phyloP scores from a whole-genome alignment of 2,797 vertebrate genomes.

The Rhinatrema bivittatum region DNA sequence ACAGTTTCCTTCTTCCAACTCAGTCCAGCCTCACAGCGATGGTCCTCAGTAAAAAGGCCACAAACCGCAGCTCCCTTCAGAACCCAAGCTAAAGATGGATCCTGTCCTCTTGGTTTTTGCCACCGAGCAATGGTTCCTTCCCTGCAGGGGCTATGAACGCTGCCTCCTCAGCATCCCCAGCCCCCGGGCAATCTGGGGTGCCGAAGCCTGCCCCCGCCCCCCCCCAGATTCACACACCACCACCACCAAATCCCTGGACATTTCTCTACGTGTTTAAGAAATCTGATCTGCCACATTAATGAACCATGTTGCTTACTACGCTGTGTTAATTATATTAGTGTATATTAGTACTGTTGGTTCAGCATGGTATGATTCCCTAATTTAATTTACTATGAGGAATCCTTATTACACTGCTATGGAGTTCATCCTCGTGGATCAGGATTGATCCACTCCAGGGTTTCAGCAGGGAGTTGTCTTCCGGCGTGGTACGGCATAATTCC shows the following conservation, averaged over 20 bases:
- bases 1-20: too few species aligned
- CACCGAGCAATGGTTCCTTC: too few species aligned
- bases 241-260: conserved; percentile 15
- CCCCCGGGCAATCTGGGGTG: too few species aligned
- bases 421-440: conserved; percentile 79
- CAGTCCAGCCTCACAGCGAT: too few species aligned
- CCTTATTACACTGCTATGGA: conserved; percentile 73
- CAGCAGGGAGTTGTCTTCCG: conserved; percentile 78
- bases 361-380: conserved; percentile 36
- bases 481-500: conserved; percentile 78
- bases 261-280: conserved; percentile 1
- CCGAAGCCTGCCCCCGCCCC: too few species aligned
- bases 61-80: too few species aligned
- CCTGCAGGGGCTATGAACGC: too few species aligned
- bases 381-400: conserved; percentile 75
- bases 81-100: too few species aligned
- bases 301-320: conserved; percentile 6
- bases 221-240: too few species aligned
- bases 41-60: too few species aligned
- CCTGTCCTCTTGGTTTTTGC: too few species aligned
- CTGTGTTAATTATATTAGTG: conserved; percentile 15
- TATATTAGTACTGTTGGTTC: conserved; percentile 11
- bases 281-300: conserved; percentile 8
- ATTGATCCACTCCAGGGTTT: conserved; percentile 88
- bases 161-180: too few species aligned